These are phyloP conservation scores for Plutella xylostella DNA, from an alignment of 2,888 invertebrate species.

Conservation along the genomic window DNA sequence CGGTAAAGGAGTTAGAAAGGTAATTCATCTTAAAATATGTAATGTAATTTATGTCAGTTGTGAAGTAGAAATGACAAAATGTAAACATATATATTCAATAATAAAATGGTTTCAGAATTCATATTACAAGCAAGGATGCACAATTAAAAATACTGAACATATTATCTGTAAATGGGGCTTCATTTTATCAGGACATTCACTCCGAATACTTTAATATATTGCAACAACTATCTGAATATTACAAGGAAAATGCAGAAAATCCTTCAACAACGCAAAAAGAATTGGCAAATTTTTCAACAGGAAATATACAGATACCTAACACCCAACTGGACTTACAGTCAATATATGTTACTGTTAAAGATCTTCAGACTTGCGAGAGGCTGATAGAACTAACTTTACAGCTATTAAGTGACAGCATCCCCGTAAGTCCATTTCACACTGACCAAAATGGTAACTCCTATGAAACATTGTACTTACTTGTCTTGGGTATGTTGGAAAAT, in stretches of 20 bases:
- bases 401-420: conserved; percentile 44
- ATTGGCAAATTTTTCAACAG: conserved; percentile 56
- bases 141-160: conserved; percentile 68
- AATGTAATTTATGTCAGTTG: conserved; percentile 19
- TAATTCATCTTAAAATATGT: conserved; percentile 25
- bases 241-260: conserved; percentile 29
- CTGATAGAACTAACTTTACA: conserved; percentile 43
- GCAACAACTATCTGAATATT: conserved; percentile 48
- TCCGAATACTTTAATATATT: conserved; percentile 58
- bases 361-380: conserved; percentile 38
- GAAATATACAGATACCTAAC: conserved; percentile 41
- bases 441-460: conserved; percentile 27
- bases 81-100: too few relatives aligned
- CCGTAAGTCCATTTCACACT: conserved; percentile 36
- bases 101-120: conserved; percentile 62
- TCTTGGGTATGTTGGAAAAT: conserved; percentile 40
- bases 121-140: conserved; percentile 60
- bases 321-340: conserved; percentile 48
- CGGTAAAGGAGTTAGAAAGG: conserved; percentile 60
- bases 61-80: neutral
- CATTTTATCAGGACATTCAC: conserved; percentile 58
- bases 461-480: conserved; percentile 27
- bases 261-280: conserved; percentile 21
- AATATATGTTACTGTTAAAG: conserved; percentile 44
- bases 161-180: conserved; percentile 57